Evolutionary conservation across 2,888 invertebrate genomes (phyloP).

Genomic region (Orthonevra nobilis): DNA sequence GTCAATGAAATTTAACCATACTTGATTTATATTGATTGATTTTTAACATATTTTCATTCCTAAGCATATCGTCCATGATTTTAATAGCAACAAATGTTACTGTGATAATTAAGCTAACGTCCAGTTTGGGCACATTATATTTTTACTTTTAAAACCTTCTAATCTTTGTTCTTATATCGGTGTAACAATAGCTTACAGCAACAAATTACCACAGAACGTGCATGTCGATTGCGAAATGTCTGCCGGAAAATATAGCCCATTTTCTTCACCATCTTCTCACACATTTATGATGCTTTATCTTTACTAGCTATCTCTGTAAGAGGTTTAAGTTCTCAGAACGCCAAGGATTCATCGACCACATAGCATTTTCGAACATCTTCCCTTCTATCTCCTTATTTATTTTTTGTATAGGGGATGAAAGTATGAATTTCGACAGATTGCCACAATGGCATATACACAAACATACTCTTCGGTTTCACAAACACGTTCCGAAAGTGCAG

Average conservation of each 20-base stretch:
- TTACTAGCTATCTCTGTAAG: conserved; percentile 21
- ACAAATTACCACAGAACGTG: no score
- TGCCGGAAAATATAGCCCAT: background rate
- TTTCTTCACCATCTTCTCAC: background rate
- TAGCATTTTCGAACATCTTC: background rate
- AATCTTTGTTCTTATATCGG: background rate
- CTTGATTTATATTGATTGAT: no score
- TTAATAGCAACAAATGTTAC: no score
- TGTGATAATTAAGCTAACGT: no score
- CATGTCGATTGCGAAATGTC: conserved; percentile 15
- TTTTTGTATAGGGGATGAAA: conserved; percentile 39
- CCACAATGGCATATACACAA: conserved; percentile 20
- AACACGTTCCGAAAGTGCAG: conserved; percentile 49
- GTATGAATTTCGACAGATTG: conserved; percentile 45
- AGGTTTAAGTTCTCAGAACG: conserved; percentile 21
- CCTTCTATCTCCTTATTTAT: conserved; percentile 5
- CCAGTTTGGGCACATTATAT: no score
- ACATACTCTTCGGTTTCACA: conserved; percentile 9
- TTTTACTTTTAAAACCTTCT: no score
- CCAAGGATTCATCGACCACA: conserved; percentile 12
- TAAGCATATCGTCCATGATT: no score
- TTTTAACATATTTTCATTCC: no score
- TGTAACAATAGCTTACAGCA: no score
- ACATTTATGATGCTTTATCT: no score
- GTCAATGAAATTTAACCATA: no score